Evolutionary conservation across 2,113 vertebrate species (phyloP), one percentile per base, ranked within the genome.

Genomic region (Anhinga rufa): DNA sequence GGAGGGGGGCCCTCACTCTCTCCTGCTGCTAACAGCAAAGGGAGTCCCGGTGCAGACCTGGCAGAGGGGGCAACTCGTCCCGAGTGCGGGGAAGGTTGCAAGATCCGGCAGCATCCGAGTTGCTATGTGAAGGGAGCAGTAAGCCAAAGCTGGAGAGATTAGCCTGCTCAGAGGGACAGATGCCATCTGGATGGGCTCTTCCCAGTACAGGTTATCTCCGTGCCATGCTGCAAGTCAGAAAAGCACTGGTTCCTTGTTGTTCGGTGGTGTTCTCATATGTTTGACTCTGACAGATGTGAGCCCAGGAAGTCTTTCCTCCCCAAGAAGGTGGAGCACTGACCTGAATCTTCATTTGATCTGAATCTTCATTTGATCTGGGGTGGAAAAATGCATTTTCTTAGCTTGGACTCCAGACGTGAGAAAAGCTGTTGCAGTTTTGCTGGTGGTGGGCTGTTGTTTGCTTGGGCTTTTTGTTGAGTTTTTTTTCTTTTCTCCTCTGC

Each of bases 31-130:
- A 28, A 5, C 13, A 16, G 71, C 58, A 34, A 16, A 62, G 46
- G 46, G 62, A 77, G 34, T 25, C 65, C 85, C 32, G 2, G 3
- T 26, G 42, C 70, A 80, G 57, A 55, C 9, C 75, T 68, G 62
- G 69, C 7, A 15, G 49, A 22, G 32, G 14, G 28, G 12, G 8
- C 3, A 17, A 40, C 60, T 0, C 0, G 2, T 49, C 52, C 32
- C 28, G 44, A 57, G 40, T 34, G 26, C 42, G 57, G 64, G 49
- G 70, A 32, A 78, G 54, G 80, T 18, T 31, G 42, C 14, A 14
- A 72, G 52, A 24, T 9, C 17, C 7, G 3, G 82, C 31, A 31
- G 90, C 54, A 31, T 82, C 69, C 38, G 29, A 1, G 42, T 68
- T 52, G 48, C 52, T 22, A 3, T 9, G 25, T 36, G 83, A 58